Evolutionary conservation across 53 echinoderm and acorn worm species (phyloP).

Genomic region (Temnopleurus reevesii): DNA sequence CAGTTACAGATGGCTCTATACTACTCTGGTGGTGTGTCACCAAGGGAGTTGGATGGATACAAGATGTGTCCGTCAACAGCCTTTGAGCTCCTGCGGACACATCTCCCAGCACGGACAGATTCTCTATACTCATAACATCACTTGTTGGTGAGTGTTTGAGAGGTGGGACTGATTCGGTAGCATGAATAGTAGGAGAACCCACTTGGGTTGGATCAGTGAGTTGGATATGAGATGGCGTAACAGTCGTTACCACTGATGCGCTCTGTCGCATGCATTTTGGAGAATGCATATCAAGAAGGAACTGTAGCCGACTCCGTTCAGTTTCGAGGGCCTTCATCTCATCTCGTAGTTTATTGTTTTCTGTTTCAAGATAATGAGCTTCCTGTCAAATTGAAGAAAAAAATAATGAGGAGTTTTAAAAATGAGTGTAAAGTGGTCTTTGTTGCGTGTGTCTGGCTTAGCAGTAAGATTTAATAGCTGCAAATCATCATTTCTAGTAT

Average conservation of each 20-base stretch:
- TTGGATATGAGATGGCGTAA: neutral
- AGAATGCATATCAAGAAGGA: constrained; percentile 49
- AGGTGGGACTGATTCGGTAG: too few species aligned
- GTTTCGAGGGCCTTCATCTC: constrained; percentile 60
- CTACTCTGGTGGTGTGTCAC: too few species aligned
- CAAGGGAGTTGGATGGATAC: too few species aligned
- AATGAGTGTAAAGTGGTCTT: too few species aligned
- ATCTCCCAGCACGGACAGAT: neutral
- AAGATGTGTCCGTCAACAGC: too few species aligned
- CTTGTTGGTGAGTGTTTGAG: neutral
- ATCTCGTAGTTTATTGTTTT: constrained; percentile 65
- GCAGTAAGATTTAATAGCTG: too few species aligned
- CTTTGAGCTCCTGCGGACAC: neutral
- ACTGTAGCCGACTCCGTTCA: constrained; percentile 28
- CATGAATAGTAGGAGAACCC: too few species aligned
- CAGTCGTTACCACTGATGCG: neutral
- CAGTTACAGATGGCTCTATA: neutral
- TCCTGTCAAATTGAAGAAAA: constrained; percentile 64
- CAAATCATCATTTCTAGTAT: too few species aligned
- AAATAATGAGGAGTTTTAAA: neutral
- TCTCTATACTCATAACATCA: neutral
- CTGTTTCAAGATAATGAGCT: constrained; percentile 75
- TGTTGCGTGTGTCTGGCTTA: too few species aligned
- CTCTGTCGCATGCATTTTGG: neutral
- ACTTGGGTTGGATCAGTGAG: neutral